Evolutionary conservation across 2,888 invertebrate genomes (phyloP), one percentile per base, ranked within the genome.

Genomic region (Eristalis tenax): DNA sequence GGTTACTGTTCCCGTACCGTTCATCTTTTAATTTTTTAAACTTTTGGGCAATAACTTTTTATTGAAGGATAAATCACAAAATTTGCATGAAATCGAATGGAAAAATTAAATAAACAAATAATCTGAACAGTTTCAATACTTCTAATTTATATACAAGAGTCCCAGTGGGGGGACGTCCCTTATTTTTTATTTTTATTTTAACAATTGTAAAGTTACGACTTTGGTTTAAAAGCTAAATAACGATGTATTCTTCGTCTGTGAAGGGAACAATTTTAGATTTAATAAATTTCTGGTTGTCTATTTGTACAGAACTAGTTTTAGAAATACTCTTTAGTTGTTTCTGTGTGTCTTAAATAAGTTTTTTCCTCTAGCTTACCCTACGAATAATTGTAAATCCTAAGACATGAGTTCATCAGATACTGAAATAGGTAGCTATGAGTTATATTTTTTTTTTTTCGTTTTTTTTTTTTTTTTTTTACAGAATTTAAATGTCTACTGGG

Each of bases 151-250:
- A 69, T 88, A 88, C 81, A 78, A 61, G 71, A 79, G 82, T 84
- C 74, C 82, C 86, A 79, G 82, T 82, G 26, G 11, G 26, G 26
- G 18, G 8, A 50, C 50, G 8, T 18, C n/a, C n/a, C 13, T 59
- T 77, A 73, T 68, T 71, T 71, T 71, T 82, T 73, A 35, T 57
- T 65, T 69, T 50, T 50, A 23, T 61, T 69, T 65, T 75, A 70
- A 59, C 64, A 78, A 61, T 76, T 76, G 57, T 79, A 79, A 78
- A 38, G 22, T 79, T 66, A 35, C 66, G 66, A 75, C 26, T 23
- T 83, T 61, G n/a, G 64, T 64, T 80, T 88, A 87, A 83, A 80
- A 83, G 79, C 81, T 88, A 85, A 70, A 86, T 89, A 86, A 87
- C 84, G 74, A 79, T 13, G 35, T 81, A 71, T 78, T 81, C 68